Evolutionary conservation across 53 echinoderm and acorn worm species (phyloP), one percentile per base, ranked within the genome.

Genomic region (Mesocentrotus franciscanus): DNA sequence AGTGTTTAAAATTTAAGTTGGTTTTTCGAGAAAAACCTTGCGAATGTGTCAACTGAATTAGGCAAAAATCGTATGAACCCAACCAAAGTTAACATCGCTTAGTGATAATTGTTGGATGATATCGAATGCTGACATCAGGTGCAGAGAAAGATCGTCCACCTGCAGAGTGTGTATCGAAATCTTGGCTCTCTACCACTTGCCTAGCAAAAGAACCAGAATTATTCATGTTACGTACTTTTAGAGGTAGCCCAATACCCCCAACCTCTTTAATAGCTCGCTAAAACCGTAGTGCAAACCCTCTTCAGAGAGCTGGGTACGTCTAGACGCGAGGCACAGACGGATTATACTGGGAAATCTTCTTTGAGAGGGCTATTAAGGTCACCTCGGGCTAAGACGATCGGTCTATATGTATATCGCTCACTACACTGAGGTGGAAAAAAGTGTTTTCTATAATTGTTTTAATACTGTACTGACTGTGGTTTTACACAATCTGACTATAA

Each of bases 221-320:
- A 81, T 81, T 81, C 81, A 81, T 81, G 42, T 36, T 36, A 1
- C 81, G 81, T 81, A 81, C 81, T 81, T 81, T 81, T 20, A 20
- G 9, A 42, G 20, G 76, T 76, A 30, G 32, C 33, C 33, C 30
- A 76, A 76, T 76, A n/a, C 13, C 76, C 13, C 33, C 76, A 76
- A 30, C 30, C 76, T 32, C 76, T 76, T 76, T 76, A 76, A 32
- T 76, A 76, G 30, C 76, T 76, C 13, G 76, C 76, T 30, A 27
- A 75, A 30, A 1, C 75, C 32, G 12, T 32, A 32, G 75, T 75
- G 75, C 75, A 75, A 75, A 32, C 32, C 75, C 27, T n/a, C 32
- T 75, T 32, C 12, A 32, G 29, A 75, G 32, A 30, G 29, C 8
- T 29, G 7, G 75, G 4, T 29, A 29, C 12, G 32, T 30, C 75